phyloP scores from a whole-genome alignment of 2,797 vertebrate species.

The Staurois parvus region DNA sequence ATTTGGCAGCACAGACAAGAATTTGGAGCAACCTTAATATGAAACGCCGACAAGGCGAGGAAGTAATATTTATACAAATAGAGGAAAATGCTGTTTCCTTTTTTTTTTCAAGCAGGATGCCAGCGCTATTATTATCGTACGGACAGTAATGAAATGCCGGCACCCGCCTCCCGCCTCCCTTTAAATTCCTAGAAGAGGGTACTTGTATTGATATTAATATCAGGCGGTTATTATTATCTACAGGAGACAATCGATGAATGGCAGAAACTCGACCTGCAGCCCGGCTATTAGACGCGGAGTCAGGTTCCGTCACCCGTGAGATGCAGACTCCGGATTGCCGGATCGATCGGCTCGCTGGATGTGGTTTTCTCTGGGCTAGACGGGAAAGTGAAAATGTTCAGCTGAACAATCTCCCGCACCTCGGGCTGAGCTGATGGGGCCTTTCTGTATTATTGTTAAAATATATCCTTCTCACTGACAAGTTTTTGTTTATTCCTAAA shows the following conservation, averaged over 20 bases:
- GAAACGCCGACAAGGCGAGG: conserved; percentile 69
- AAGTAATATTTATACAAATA: conserved; percentile 77
- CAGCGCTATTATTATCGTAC: conserved; percentile 74
- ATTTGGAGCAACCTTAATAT: conserved; percentile 33
- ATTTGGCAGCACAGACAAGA: not conserved
- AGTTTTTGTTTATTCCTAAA: conserved; percentile 51
- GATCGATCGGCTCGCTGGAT: not conserved
- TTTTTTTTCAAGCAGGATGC: conserved; percentile 72
- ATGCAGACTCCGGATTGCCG: not conserved
- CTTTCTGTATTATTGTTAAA: conserved; percentile 55
- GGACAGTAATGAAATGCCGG: conserved; percentile 70
- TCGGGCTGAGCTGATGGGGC: conserved; percentile 34
- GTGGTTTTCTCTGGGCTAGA: conserved; percentile 10
- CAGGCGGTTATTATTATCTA: conserved; percentile 17
- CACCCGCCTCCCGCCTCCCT: conserved; percentile 62
- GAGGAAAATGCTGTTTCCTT: conserved; percentile 79
- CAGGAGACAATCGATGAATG: not conserved
- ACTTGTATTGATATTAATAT: conserved; percentile 75
- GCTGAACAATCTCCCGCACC: conserved; percentile 21
- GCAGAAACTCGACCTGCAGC: conserved; percentile 8
- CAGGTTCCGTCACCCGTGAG: not conserved
- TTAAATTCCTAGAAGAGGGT: conserved; percentile 74
- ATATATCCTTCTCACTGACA: conserved; percentile 53
- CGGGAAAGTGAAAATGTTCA: conserved; percentile 21
- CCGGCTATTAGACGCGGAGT: not conserved